Evolutionary conservation across 2,888 invertebrate genomes (phyloP), one percentile per base, ranked within the genome.

Genomic region (Harpalus rufipes): DNA sequence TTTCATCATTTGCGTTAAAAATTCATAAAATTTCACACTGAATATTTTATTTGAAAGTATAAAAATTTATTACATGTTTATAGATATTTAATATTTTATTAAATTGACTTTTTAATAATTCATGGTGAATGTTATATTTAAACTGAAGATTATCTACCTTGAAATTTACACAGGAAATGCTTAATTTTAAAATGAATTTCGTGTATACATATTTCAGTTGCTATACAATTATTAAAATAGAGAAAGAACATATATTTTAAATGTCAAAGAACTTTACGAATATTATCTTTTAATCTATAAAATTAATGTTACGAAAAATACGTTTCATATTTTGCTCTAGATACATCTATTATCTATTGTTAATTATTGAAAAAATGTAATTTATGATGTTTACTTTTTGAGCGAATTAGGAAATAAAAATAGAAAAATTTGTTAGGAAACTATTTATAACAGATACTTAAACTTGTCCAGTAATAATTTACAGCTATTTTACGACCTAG

Each of bases 111-210:
- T 14, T 63, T 18, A 63, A 63, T 63, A 25, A 59, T 16, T 18
- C 21, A 63, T 63, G 8, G 63, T 63, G 63, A 63, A 63, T 63
- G 63, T 25, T 25, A 25, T 10, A 63, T 63, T 63, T 63, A 25
- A 63, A 59, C 25, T 63, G 63, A 63, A 63, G 63, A 63, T 63
- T 7, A 21, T 21, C 63, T 63, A 63, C 63, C 63, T 63, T 63
- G 63, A 63, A 63, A 63, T 63, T 25, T 25, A 63, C 3, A 25
- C 63, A 18, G 63, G 63, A 63, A 63, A 63, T 63, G 25, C 63
- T 63, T 12, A 63, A 63, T 63, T 63, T 63, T 59, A 16, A 63
- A 63, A 63, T 63, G 8, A 12, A 63, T 63, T 25, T 25, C 21
- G 12, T 63, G 18, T 63, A 25, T n/a, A n/a, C n/a, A n/a, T 63